Percentiles rank a stretch among this genome's conserved stretches.
phyloP scores from a whole-genome alignment of 2,113 vertebrate species.

The Neotoma lepida region DNA sequence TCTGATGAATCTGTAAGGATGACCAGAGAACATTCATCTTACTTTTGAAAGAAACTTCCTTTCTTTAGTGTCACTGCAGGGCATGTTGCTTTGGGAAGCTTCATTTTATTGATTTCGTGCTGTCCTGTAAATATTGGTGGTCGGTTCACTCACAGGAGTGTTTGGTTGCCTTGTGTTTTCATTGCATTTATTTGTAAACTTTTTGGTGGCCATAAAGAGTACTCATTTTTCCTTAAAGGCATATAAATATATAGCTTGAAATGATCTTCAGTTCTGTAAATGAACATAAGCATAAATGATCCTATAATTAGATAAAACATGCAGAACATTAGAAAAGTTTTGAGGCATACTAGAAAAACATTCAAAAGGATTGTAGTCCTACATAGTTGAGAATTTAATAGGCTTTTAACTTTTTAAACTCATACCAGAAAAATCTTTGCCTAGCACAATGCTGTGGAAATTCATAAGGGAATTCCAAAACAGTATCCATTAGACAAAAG shows the following conservation, averaged over 20 bases:
- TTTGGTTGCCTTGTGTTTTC: neutral
- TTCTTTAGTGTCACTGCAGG: neutral
- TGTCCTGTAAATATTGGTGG: neutral
- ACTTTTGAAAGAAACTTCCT: slow-evolving; percentile 19
- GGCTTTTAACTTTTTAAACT: slow-evolving; percentile 19
- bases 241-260: neutral
- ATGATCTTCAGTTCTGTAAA: slow-evolving; percentile 11
- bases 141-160: neutral
- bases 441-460: neutral
- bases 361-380: neutral
- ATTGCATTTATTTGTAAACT: slow-evolving; percentile 25
- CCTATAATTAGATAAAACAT: slow-evolving; percentile 5
- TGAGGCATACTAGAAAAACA: neutral
- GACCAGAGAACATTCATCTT: neutral
- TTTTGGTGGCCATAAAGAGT: neutral
- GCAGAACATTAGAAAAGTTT: slow-evolving; percentile 6
- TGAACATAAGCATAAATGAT: neutral
- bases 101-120: neutral
- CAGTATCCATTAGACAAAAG: neutral
- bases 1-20: neutral
- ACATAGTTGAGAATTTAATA: neutral
- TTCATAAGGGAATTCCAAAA: neutral
- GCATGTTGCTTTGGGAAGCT: neutral
- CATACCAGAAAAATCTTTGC: neutral
- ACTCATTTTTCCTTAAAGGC: neutral